Percentiles rank a stretch among this genome's conserved stretches.
These are phyloP conservation scores for Acronicta psi DNA, from an alignment of 2,888 invertebrate genomes.

Conservation along the genomic window DNA sequence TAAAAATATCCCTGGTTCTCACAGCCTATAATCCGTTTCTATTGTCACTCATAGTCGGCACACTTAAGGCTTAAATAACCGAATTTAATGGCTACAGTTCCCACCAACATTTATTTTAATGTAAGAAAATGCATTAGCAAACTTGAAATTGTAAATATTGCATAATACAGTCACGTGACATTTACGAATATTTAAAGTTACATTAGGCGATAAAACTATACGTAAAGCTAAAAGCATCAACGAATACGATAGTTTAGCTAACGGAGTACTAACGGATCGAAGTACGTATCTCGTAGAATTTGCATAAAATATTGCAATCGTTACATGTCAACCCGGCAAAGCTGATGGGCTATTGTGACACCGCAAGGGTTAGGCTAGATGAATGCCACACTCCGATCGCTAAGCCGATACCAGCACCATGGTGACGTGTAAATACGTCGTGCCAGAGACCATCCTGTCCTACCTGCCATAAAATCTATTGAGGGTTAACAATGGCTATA, in stretches of 20 bases:
- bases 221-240: conserved; percentile 18
- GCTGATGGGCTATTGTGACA: conserved; percentile 76
- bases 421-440: conserved; percentile 74
- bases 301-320: conserved; percentile 76
- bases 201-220: conserved; percentile 30
- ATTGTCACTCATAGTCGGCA: conserved; percentile 39
- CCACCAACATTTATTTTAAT: neutral
- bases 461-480: conserved; percentile 46
- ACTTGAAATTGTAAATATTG: conserved; percentile 16
- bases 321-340: conserved; percentile 65
- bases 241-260: conserved; percentile 43
- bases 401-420: conserved; percentile 71
- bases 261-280: conserved; percentile 7
- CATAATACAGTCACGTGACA: conserved; percentile 16
- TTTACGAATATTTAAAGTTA: conserved; percentile 39
- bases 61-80: conserved; percentile 20
- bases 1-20: conserved; percentile 35
- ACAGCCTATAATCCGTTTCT: conserved; percentile 29
- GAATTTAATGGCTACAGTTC: conserved; percentile 7
- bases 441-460: conserved; percentile 47
- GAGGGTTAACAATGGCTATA: conserved; percentile 38
- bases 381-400: conserved; percentile 74
- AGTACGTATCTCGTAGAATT: conserved; percentile 56
- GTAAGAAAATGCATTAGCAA: conserved; percentile 11
- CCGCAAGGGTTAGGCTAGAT: conserved; percentile 79